Evolutionary conservation across 2,113 vertebrate genomes (phyloP).

Genomic region (Myrmecophaga tridactyla): DNA sequence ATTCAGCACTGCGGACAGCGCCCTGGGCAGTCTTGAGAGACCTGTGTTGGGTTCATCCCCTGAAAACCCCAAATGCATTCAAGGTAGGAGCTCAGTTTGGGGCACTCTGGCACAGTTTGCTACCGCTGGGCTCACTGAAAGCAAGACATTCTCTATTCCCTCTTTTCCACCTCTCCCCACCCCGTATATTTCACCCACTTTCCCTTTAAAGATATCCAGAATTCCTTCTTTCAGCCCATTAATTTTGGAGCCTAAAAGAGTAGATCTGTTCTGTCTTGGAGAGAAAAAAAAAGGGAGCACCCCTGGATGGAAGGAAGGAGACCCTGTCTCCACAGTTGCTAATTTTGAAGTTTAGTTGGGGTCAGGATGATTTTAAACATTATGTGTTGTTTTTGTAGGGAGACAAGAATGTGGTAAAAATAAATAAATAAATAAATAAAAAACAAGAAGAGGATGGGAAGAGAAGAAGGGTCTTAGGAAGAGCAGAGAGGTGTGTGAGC

Average conservation of each 20-base stretch:
- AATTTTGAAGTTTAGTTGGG: not conserved
- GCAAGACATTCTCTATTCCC: not conserved
- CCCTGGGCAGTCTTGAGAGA: accelerated
- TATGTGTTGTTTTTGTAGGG: not conserved
- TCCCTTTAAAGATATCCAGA: not conserved
- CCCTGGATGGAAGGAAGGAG: not conserved
- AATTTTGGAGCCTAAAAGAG: not conserved
- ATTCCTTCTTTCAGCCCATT: not conserved
- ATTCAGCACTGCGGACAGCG: not conserved
- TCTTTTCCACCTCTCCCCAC: not conserved
- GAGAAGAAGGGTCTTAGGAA: not conserved
- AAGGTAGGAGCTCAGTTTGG: not conserved
- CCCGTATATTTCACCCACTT: accelerated
- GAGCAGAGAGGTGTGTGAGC: too few species aligned
- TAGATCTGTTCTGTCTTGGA: not conserved
- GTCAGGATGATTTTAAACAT: accelerated
- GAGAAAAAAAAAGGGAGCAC: not conserved
- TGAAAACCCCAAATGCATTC: too few species aligned
- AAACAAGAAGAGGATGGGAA: too few species aligned
- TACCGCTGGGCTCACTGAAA: not conserved
- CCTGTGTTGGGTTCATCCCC: accelerated
- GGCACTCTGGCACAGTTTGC: not conserved
- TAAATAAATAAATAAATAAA: not conserved
- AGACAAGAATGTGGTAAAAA: not conserved
- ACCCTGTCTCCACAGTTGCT: not conserved